Evolutionary conservation across 2,113 vertebrate genomes (phyloP).

Genomic region (Thryonomys swinderianus): DNA sequence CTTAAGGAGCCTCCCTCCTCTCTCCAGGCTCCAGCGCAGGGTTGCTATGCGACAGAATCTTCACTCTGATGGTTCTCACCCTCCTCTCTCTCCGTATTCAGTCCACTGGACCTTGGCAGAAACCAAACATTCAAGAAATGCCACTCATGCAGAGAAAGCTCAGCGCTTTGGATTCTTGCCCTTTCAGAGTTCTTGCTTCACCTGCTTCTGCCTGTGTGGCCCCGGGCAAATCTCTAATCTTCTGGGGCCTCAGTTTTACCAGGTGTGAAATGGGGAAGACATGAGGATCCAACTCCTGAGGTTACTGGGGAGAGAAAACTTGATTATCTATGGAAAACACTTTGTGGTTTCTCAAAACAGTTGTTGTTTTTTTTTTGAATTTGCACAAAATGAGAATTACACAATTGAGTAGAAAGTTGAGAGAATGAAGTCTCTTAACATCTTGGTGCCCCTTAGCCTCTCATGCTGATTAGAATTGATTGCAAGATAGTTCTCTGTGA

Average conservation of each 20-base stretch:
- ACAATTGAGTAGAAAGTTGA: not conserved
- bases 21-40: not conserved
- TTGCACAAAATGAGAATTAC: not conserved
- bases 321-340: not conserved
- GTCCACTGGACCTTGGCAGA: constrained; percentile 9
- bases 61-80: not conserved
- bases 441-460: not conserved
- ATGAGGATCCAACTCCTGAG: not conserved
- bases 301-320: not conserved
- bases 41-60: constrained; percentile 74
- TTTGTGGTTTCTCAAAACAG: not conserved
- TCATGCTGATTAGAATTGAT: not conserved
- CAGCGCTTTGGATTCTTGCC: not conserved
- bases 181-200: not conserved
- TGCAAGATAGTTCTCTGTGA: not conserved
- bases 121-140: not conserved
- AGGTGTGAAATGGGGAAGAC: not conserved
- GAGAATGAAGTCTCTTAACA: not conserved
- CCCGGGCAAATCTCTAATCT: not conserved
- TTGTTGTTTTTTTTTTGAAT: not conserved
- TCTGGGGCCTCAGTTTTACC: not conserved
- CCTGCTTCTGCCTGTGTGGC: no score
- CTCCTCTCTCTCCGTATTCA: not conserved
- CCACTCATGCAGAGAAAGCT: not conserved
- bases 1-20: constrained; percentile 35